Conservation (phyloP, 2,113 vertebrate genomes). For the Leucoraja erinaceus region DNA sequence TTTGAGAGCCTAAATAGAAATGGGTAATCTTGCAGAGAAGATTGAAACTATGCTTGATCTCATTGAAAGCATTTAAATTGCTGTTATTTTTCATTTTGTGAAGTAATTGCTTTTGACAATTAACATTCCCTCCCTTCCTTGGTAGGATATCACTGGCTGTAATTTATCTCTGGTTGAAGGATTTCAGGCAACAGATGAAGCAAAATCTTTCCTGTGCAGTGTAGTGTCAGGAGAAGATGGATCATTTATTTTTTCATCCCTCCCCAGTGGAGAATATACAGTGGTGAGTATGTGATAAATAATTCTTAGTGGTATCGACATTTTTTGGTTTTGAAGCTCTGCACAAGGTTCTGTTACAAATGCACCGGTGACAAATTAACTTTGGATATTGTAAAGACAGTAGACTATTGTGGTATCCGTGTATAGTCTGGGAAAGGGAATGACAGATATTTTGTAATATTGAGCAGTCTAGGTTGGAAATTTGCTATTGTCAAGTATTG, state of each 20-base stretch:
- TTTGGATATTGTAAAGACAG: neutral
- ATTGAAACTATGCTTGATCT: neutral
- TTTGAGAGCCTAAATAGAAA: neutral
- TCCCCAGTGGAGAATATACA: constrained; percentile 84
- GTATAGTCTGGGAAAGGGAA: too few species aligned
- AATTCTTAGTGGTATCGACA: neutral
- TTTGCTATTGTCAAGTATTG: too few species aligned
- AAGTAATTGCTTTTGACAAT: neutral
- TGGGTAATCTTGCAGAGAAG: neutral
- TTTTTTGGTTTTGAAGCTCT: neutral
- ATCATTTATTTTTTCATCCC: constrained; percentile 75
- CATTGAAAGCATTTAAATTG: constrained; percentile 10
- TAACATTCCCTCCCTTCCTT: neutral
- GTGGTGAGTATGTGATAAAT: constrained; percentile 63
- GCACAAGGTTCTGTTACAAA: neutral
- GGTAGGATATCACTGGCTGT: constrained; percentile 78
- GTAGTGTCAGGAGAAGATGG: constrained; percentile 81
- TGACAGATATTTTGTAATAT: too few species aligned
- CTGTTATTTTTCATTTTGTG: neutral
- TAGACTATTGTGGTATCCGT: neutral
- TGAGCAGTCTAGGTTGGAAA: too few species aligned
- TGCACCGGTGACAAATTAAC: neutral
- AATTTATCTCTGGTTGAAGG: constrained; percentile 72
- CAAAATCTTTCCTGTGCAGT: constrained; percentile 75
- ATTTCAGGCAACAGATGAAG: constrained; percentile 64